Base-by-base conservation (phyloP, 2,888 invertebrate genomes). In the Tinea pellionella region DNA sequence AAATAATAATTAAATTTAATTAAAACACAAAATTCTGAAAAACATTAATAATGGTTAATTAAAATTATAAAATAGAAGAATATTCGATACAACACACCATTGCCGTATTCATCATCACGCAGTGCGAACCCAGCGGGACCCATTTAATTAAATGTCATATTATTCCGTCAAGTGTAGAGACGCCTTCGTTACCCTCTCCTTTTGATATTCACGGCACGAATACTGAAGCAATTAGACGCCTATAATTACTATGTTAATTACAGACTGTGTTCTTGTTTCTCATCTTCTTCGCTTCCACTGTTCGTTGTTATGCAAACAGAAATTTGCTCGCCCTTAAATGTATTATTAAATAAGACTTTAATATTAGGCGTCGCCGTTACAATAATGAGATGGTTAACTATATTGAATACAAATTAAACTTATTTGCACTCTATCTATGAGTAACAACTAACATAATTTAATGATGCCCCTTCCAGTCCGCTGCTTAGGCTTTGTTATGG, bases 231-330 rank as follows among this genome's bases (percentile, higher is more conserved):
- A 83, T 84, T 84, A 84, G 77, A 79, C 77, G 80, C 75, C 82
- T 83, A 81, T 84, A 84, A 85, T 85, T 82, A 81, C 81, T 74
- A 81, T 81, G 84, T 82, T 85, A 84, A 84, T 85, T 84, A 80
- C 80, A 80, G 78, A 73, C 79, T 75, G 68, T 71, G 78, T 74
- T 78, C 80, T 74, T 79, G 80, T 77, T 78, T 77, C 80, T 75
- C 80, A 74, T 78, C 60, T 60, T 60, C 59, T 78, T 76, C 72
- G 75, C 75, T 69, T 75, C 77, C 76, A 75, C 74, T 75, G 73
- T 75, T 69, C 73, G 74, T 73, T 76, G 78, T 77, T 80, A 77
- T 78, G 74, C 77, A 79, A 81, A 83, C 78, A 80, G 75, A 73
- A 77, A 78, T 78, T 78, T 69, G 69, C 73, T 69, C 67, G 63